A percentile compares a stretch with the other conserved stretches of the same genome.
phyloP scores from a whole-genome alignment of 2,888 invertebrate genomes.

The Macaria notata region DNA sequence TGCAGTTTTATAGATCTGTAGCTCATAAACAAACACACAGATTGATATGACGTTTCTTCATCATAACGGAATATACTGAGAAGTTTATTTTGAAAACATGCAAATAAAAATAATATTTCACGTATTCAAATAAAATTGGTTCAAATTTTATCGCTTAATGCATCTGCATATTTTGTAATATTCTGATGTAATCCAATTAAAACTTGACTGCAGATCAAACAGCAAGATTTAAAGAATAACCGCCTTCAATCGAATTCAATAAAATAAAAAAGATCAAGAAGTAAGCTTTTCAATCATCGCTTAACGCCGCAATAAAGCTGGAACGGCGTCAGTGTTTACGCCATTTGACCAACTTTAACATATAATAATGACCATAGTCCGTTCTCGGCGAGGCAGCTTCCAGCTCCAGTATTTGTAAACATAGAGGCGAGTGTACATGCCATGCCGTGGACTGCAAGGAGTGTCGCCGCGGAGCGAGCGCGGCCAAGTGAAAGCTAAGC shows the following conservation, averaged over 20 bases:
- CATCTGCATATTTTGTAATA: background rate
- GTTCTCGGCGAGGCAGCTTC: slow-evolving; percentile 35
- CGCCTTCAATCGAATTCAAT: background rate
- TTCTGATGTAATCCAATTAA: background rate
- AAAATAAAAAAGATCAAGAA: slow-evolving; percentile 4
- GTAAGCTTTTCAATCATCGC: slow-evolving; percentile 16
- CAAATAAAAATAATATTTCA: slow-evolving; percentile 5
- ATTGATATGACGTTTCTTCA: slow-evolving; percentile 16
- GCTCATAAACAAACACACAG: slow-evolving; percentile 23
- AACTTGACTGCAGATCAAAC: background rate
- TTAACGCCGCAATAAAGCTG: slow-evolving; percentile 21
- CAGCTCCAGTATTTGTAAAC: slow-evolving; percentile 43
- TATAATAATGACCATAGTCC: slow-evolving; percentile 22
- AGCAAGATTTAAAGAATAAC: too few species aligned
- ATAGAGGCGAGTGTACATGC: slow-evolving; percentile 13
- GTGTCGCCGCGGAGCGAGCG: slow-evolving; percentile 40
- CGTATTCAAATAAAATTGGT: background rate
- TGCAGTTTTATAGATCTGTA: slow-evolving; percentile 14
- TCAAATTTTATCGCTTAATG: background rate
- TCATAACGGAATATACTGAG: slow-evolving; percentile 1
- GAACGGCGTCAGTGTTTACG: slow-evolving; percentile 21
- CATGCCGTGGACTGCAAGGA: slow-evolving; percentile 9
- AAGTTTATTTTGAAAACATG: slow-evolving; percentile 12
- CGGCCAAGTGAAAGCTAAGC: slow-evolving; percentile 77
- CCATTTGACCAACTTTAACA: slow-evolving; percentile 20